A percentile compares a stretch with the other conserved stretches of the same genome.
These are phyloP conservation scores for Mesorhabditis belari DNA, from an alignment of 2,888 invertebrate species.

Conservation along the genomic window DNA sequence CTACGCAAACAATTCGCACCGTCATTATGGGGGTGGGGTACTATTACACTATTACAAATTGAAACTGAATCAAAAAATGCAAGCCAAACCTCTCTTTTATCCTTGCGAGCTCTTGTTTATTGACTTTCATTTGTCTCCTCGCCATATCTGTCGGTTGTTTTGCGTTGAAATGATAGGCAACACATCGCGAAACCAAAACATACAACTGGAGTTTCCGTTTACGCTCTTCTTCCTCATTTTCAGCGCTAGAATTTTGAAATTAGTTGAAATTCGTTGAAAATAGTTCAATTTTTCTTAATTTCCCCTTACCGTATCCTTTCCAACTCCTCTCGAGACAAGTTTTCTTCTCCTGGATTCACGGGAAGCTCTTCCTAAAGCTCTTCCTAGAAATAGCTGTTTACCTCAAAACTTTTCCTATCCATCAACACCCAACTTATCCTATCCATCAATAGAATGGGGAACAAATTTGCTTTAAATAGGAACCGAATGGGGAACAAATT, in stretches of 20 bases:
- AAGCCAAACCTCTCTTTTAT: constrained; percentile 46
- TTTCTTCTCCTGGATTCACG: constrained; percentile 13
- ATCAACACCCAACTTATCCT: constrained; percentile 2
- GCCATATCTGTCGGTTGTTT: constrained; percentile 91
- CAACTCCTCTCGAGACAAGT: constrained; percentile 44
- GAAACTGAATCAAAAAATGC: too few species aligned
- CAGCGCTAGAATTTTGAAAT: constrained; percentile 67
- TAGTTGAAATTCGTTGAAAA: neutral
- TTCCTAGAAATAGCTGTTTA: too few species aligned
- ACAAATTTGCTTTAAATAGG: too few species aligned
- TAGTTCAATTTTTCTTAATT: neutral
- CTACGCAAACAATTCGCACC: too few species aligned
- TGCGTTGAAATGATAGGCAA: constrained; percentile 94
- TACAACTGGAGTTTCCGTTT: constrained; percentile 89
- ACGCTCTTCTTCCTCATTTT: constrained; percentile 89
- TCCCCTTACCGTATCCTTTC: constrained; percentile 40
- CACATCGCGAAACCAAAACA: constrained; percentile 85
- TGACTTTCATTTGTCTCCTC: constrained; percentile 82
- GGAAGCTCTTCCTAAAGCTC: constrained; percentile 9
- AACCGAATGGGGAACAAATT: too few species aligned
- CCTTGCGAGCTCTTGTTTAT: constrained; percentile 70
- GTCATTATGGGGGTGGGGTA: too few species aligned
- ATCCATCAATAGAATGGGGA: too few species aligned
- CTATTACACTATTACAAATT: too few species aligned
- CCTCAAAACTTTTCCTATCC: constrained; percentile 7